These are phyloP conservation scores for Montipora efflorescens DNA, from an alignment of 64 coral and sea anemone genomes.

Conservation along the genomic window DNA sequence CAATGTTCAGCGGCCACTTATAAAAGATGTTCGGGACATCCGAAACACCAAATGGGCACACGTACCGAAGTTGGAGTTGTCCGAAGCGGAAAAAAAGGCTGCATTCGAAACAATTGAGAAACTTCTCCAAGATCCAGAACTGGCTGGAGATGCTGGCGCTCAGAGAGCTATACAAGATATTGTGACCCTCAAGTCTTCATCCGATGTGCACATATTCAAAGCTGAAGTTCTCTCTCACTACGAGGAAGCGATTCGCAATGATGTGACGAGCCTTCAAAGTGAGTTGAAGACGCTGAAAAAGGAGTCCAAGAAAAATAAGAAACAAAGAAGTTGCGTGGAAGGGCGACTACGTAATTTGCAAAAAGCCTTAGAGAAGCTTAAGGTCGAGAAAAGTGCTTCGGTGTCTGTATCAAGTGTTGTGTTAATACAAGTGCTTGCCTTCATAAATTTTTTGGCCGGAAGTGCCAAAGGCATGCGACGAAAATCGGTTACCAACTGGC, in stretches of 20 bases:
- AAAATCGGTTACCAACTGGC: background rate
- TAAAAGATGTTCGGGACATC: conserved; percentile 8
- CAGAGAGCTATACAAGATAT: background rate
- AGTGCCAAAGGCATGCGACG: background rate
- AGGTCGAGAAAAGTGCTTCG: background rate
- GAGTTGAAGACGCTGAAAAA: background rate
- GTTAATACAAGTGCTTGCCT: background rate
- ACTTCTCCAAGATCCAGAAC: conserved; percentile 36
- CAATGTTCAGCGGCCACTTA: conserved; percentile 14
- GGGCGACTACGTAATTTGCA: background rate
- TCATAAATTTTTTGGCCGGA: background rate
- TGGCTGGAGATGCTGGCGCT: background rate
- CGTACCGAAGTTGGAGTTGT: background rate
- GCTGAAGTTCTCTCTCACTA: background rate
- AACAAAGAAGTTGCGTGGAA: background rate
- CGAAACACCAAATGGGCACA: conserved; percentile 51
- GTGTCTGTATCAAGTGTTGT: background rate
- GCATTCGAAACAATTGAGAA: conserved; percentile 29
- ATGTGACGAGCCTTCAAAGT: background rate
- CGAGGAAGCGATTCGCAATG: background rate
- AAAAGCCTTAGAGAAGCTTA: background rate
- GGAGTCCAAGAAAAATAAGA: background rate
- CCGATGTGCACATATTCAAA: conserved; percentile 14
- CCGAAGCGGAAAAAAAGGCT: background rate
- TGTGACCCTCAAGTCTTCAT: background rate